Conservation (phyloP, 2,888 invertebrate genomes). For the Germaria angustata region DNA sequence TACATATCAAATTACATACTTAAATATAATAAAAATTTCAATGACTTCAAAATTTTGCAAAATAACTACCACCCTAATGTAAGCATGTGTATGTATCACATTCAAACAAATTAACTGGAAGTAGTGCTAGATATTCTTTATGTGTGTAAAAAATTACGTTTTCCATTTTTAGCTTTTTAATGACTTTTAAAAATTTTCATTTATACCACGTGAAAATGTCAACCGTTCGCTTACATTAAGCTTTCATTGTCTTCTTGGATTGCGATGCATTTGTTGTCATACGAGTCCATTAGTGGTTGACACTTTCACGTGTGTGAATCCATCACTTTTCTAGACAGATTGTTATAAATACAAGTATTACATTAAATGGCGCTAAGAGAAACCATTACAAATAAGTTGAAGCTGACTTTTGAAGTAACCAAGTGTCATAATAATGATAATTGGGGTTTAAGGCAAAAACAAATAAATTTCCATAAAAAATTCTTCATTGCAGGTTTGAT, state of each 20-base stretch:
- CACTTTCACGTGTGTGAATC: constrained; percentile 41
- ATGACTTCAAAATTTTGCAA: no score
- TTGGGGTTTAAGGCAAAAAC: no score
- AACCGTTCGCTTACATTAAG: neutral
- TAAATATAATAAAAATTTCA: no score
- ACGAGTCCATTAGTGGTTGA: constrained; percentile 59
- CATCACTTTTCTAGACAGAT: constrained; percentile 26
- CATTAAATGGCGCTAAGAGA: constrained; percentile 22
- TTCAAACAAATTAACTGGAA: neutral
- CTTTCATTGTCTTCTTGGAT: constrained; percentile 7
- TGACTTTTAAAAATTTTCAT: neutral
- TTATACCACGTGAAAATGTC: neutral
- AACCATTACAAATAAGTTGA: constrained; percentile 51
- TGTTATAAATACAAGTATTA: no score
- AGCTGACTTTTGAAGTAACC: constrained; percentile 23
- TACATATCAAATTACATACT: no score
- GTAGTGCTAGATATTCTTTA: neutral
- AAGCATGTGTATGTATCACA: neutral
- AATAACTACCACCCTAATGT: neutral
- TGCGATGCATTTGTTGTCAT: constrained; percentile 36
- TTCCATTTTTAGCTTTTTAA: neutral
- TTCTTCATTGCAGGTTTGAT: no score
- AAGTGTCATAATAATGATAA: no score
- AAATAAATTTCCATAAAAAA: no score
- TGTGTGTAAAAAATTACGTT: neutral